phyloP scores from a whole-genome alignment of 2,888 invertebrate species.

The Eupithecia centaureata region DNA sequence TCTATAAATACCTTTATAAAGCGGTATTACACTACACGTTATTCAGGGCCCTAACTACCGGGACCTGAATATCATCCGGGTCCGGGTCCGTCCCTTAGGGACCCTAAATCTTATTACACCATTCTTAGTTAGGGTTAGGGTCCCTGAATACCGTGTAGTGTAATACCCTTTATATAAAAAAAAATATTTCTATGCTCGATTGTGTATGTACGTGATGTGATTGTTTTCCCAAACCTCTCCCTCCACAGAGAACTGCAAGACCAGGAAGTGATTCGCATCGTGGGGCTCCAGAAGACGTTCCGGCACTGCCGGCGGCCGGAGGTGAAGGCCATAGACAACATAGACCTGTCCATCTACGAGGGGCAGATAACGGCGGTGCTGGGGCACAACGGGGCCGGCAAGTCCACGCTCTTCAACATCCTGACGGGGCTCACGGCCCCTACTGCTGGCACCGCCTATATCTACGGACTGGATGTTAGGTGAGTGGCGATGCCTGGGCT shows the following conservation, averaged over 20 bases:
- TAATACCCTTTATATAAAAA: no score
- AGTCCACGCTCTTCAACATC: conserved; percentile 93
- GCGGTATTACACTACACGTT: no score
- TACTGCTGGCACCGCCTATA: conserved; percentile 88
- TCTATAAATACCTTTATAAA: no score
- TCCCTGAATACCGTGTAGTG: no score
- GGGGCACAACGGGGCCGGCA: conserved; percentile 94
- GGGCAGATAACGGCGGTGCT: conserved; percentile 93
- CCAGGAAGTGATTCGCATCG: conserved; percentile 89
- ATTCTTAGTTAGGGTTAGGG: no score
- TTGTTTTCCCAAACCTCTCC: neutral
- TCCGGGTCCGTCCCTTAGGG: no score
- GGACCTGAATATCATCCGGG: no score
- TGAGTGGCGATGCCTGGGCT: conserved; percentile 58
- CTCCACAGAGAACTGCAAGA: conserved; percentile 85
- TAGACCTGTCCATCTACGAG: conserved; percentile 92
- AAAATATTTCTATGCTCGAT: no score
- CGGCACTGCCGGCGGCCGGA: conserved; percentile 87
- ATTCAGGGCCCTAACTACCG: no score
- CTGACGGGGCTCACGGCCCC: conserved; percentile 91
- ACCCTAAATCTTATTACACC: no score
- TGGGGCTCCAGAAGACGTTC: conserved; percentile 89
- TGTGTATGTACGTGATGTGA: neutral
- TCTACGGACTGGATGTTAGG: conserved; percentile 90
- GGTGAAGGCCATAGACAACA: conserved; percentile 89